Evolutionary conservation across 2,113 vertebrate genomes (phyloP), one percentile per base, ranked within the genome.

Genomic region (Alethe diademata): DNA sequence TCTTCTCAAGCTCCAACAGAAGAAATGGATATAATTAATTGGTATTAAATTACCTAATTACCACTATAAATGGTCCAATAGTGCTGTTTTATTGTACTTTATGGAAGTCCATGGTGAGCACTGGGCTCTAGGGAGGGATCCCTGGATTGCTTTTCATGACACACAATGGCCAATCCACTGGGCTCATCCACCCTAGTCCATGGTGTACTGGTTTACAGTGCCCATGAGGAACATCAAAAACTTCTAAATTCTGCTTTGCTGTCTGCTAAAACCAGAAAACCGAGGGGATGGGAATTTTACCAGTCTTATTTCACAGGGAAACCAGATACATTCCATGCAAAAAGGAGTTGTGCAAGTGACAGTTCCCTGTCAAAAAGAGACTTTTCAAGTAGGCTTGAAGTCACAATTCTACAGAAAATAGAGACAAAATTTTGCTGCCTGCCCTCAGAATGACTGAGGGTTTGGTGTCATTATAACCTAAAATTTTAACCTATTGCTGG

Each of bases 131-230:
- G n/a, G 53, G 36, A 13, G 14, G n/a, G 31, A 38, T 86, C 24
- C 35, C 9, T 67, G 71, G 8, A 8, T 20, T 65, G 35, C 15
- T 66, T 48, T 73, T 69, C 13, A 0, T 29, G 62, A 7, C 43
- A 25, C 16, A 6, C 14, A 4, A 20, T 9, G 33, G 4, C 33
- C 12, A 8, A 3, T 40, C 23, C 54, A 7, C 42, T 1, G 0
- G 38, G 33, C 19, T 58, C 5, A 6, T 24, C 36, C 28, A 3
- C 20, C 9, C 19, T 19, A 8, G 2, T 23, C 66, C 24, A 1
- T 6, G 48, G 11, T 47, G 26, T 22, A 0, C 18, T 3, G 4
- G 8, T 14, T 62, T 54, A 9, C 43, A 33, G 38, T 8, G 26
- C 18, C 74, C 50, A 5, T 1, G 5, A 50, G 35, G 9, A 92